Evolutionary conservation across 1,140 invertebrate species (phyloP).

Genomic region (Lepidurus apus): DNA sequence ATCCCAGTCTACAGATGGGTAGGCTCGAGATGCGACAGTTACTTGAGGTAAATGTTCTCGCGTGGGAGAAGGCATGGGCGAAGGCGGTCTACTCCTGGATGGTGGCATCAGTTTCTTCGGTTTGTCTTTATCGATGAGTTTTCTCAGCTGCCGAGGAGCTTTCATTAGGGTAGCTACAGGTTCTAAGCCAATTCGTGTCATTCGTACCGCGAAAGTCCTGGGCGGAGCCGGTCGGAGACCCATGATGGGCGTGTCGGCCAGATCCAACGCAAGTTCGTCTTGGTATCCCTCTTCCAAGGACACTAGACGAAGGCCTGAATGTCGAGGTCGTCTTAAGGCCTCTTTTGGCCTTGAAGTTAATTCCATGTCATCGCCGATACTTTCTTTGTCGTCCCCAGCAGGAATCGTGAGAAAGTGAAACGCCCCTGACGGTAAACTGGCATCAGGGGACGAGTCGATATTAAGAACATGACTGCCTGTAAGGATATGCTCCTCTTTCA

Average conservation of each 20-base stretch:
- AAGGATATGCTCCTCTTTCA: conserved; percentile 13
- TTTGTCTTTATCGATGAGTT: conserved; percentile 23
- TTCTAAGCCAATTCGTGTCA: conserved; percentile 26
- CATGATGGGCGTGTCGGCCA: not conserved
- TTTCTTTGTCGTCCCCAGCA: not conserved
- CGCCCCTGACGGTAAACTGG: not conserved
- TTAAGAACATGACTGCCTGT: not conserved
- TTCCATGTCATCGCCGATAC: not conserved
- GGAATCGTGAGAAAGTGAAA: not conserved
- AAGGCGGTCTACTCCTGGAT: not conserved
- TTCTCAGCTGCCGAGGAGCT: conserved; percentile 18
- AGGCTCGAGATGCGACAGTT: not conserved
- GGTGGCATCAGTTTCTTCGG: not conserved
- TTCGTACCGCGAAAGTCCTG: conserved; percentile 8
- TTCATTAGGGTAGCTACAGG: conserved; percentile 12
- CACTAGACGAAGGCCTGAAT: not conserved
- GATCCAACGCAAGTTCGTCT: not conserved
- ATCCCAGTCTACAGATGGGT: not conserved
- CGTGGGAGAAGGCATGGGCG: not conserved
- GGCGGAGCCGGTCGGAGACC: conserved; percentile 23
- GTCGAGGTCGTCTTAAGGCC: conserved; percentile 3
- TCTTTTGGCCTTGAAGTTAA: not conserved
- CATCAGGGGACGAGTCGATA: conserved; percentile 12
- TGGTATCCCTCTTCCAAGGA: not conserved
- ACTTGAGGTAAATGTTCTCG: not conserved